Conservation (phyloP, 1,140 invertebrate species). For the Zaprionus nigranus region DNA sequence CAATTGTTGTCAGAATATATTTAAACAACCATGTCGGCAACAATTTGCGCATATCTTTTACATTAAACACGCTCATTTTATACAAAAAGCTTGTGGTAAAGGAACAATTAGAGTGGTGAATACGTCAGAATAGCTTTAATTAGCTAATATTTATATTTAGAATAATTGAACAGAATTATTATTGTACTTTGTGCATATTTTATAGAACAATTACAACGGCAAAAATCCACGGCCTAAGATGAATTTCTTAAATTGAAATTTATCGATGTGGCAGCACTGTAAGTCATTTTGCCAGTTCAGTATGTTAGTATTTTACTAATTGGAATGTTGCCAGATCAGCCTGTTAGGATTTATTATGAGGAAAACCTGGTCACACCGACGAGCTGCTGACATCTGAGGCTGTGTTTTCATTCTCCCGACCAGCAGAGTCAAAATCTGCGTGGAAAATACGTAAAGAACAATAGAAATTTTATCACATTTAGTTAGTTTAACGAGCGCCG, state of each 20-base stretch:
- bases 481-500: constrained; percentile 38
- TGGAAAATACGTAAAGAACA: constrained; percentile 28
- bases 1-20: background rate
- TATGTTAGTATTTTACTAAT: background rate
- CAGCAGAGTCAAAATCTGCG: constrained; percentile 38
- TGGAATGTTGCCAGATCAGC: background rate
- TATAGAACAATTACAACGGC: background rate
- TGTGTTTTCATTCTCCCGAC: constrained; percentile 50
- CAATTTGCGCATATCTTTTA: constrained; percentile 12
- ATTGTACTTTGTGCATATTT: background rate
- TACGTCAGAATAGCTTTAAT: background rate
- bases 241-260: background rate
- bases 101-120: background rate
- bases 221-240: no score
- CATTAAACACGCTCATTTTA: constrained; percentile 36
- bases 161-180: background rate
- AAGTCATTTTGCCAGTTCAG: background rate
- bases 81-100: background rate
- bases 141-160: background rate
- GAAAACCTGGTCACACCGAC: constrained; percentile 9
- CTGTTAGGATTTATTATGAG: background rate
- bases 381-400: constrained; percentile 22
- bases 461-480: constrained; percentile 18
- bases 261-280: background rate
- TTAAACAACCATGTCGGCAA: constrained; percentile 14